phyloP scores from a whole-genome alignment of 1,140 invertebrate genomes.

The Carposina sasakii region DNA sequence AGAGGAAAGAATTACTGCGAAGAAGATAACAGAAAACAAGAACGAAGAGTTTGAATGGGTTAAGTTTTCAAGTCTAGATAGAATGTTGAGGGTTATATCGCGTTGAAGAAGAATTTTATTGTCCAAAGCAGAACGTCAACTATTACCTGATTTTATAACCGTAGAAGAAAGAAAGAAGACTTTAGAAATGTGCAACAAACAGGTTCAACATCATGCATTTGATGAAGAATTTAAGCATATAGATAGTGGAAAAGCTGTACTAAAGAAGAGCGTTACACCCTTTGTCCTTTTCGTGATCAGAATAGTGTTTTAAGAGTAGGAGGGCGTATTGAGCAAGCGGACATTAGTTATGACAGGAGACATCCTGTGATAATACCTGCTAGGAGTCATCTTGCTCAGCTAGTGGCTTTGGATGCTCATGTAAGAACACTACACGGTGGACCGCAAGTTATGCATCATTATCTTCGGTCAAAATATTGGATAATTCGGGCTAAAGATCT shows the following conservation, averaged over 20 bases:
- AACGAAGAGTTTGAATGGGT: conserved; percentile 19
- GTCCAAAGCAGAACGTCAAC: conserved; percentile 10
- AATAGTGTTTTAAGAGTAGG: conserved; percentile 7
- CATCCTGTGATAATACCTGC: conserved; percentile 11
- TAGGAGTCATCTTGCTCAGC: no score
- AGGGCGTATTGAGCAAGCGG: neutral
- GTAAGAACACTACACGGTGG: no score
- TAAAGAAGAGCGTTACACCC: conserved; percentile 2
- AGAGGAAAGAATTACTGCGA: conserved; percentile 19
- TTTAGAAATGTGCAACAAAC: conserved; percentile 5
- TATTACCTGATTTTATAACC: neutral
- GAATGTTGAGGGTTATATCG: conserved; percentile 22
- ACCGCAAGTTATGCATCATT: no score
- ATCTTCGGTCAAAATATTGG: no score
- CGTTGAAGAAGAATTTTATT: conserved; percentile 22
- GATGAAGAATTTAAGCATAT: neutral
- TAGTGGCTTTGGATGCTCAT: no score
- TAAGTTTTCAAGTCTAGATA: conserved; percentile 26
- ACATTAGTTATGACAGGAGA: conserved; percentile 2
- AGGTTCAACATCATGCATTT: conserved; percentile 5
- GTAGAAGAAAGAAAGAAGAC: neutral
- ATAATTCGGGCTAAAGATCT: conserved; percentile 14
- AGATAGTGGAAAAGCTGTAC: neutral
- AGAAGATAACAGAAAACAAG: conserved; percentile 1
- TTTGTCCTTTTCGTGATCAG: conserved; percentile 10